Evolutionary conservation across 2,113 vertebrate species (phyloP).

Genomic region (Centropus unirufus): DNA sequence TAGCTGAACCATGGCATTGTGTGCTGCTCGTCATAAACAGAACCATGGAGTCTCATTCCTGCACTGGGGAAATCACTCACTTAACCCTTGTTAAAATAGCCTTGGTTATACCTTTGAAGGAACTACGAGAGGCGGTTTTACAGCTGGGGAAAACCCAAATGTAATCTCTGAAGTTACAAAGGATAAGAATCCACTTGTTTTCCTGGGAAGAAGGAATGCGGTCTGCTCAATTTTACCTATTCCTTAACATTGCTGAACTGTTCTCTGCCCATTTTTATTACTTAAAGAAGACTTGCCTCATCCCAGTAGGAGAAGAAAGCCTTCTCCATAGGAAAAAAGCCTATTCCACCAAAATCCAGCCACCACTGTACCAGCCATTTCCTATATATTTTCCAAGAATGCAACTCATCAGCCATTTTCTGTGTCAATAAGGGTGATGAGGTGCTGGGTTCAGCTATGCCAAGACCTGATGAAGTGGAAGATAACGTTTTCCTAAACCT

Average conservation of each 20-base stretch:
- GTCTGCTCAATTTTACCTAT: not conserved
- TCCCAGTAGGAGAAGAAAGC: not conserved
- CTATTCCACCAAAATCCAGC: not conserved
- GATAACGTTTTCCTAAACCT: not conserved
- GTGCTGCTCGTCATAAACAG: not conserved
- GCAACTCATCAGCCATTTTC: not conserved
- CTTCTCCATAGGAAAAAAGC: not conserved
- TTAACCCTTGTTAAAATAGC: not conserved
- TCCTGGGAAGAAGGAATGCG: not conserved
- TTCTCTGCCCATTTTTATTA: not conserved
- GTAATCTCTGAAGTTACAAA: not conserved
- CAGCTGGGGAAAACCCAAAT: fast-evolving
- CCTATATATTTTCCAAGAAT: not conserved
- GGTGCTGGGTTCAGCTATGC: not conserved
- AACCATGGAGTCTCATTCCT: not conserved
- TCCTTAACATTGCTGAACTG: not conserved
- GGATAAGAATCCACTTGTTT: not conserved
- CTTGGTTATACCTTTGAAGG: not conserved
- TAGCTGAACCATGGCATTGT: not conserved
- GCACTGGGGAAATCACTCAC: not conserved
- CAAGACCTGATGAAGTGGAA: not conserved
- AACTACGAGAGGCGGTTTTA: not conserved
- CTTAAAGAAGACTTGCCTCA: not conserved
- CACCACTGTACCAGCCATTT: not conserved
- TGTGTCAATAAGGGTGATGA: not conserved